These are phyloP conservation scores for Gobio gobio DNA, from an alignment of 2,113 vertebrate species.

Conservation along the genomic window DNA sequence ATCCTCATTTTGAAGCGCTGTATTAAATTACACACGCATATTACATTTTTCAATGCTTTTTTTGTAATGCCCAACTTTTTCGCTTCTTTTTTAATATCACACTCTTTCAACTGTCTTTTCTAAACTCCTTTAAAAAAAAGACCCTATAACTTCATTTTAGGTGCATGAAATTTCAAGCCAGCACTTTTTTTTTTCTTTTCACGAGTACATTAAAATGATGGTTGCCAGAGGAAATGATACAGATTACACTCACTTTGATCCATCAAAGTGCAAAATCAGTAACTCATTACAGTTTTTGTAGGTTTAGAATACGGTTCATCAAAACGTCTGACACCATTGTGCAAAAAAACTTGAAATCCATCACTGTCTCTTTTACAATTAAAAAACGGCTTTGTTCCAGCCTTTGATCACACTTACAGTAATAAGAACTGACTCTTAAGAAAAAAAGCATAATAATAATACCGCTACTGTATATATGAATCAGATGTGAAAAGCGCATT, in stretches of 20 bases:
- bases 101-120: conserved; percentile 23
- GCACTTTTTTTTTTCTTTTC: conserved; percentile 25
- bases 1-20: conserved; percentile 34
- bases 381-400: conserved; percentile 2
- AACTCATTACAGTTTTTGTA: conserved; percentile 39
- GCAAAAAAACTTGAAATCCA: conserved; percentile 19
- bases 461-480: conserved; percentile 36
- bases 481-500: conserved; percentile 24
- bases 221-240: conserved; percentile 28
- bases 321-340: conserved; percentile 35
- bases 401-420: conserved; percentile 40
- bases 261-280: conserved; percentile 43
- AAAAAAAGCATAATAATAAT: conserved; percentile 33
- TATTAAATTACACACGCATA: conserved; percentile 8
- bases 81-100: conserved; percentile 26
- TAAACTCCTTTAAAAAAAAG: conserved; percentile 7
- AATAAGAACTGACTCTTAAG: conserved; percentile 35
- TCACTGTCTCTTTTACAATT: conserved; percentile 30
- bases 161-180: conserved; percentile 29
- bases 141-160: conserved; percentile 18
- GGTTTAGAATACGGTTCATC: conserved; percentile 45
- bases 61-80: background rate
- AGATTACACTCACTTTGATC: conserved; percentile 51
- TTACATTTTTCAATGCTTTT: conserved; percentile 18
- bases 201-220: background rate